Conservation (phyloP, 2,797 vertebrate genomes). For the Xiphophorus birchmanni region DNA sequence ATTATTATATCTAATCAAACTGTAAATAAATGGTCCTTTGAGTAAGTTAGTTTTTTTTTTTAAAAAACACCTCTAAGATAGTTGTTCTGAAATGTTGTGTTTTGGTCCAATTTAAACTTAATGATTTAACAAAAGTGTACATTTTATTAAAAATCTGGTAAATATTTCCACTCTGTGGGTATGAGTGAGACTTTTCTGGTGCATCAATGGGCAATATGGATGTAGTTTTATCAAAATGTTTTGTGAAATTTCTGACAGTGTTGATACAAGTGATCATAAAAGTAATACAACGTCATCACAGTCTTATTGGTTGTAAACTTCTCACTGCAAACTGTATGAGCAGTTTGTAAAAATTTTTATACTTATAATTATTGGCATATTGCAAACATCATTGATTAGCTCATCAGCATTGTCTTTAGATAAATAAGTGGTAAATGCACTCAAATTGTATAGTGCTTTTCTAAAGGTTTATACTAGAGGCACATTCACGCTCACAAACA, state of each 20-base stretch:
- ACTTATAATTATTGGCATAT: not conserved
- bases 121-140: not conserved
- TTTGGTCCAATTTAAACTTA: too few relatives aligned
- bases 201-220: not conserved
- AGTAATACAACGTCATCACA: not conserved
- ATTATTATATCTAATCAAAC: not conserved
- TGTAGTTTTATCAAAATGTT: not conserved
- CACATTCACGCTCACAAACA: not conserved
- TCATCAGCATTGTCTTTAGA: not conserved
- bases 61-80: not conserved
- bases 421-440: not conserved
- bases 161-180: not conserved
- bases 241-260: not conserved
- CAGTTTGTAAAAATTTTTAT: not conserved
- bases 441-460: not conserved
- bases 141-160: not conserved
- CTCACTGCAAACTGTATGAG: not conserved
- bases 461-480: too few relatives aligned
- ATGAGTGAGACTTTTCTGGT: not conserved
- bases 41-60: not conserved
- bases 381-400: not conserved
- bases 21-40: not conserved
- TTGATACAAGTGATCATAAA: not conserved
- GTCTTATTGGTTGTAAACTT: not conserved
- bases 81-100: too few relatives aligned